Percentiles rank a stretch among this genome's conserved stretches.
Evolutionary conservation across 2,113 vertebrate species (phyloP).

Genomic region (Geococcyx californianus): DNA sequence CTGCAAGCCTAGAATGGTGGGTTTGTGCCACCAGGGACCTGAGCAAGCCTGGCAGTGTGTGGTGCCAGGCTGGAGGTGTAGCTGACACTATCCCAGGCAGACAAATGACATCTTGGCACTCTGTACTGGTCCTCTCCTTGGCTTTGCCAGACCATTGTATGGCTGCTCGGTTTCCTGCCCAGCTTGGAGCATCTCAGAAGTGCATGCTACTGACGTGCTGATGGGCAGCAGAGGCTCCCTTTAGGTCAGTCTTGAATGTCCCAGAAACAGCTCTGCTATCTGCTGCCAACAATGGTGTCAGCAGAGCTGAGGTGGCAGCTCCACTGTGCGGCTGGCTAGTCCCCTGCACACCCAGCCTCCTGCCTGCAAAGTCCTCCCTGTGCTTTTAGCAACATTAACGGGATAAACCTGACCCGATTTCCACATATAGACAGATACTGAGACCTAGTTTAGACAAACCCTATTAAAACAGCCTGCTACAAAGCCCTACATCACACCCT

Average conservation of each 20-base stretch:
- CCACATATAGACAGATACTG: background rate
- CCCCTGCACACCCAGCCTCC: background rate
- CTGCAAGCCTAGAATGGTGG: background rate
- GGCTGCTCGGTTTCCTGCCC: background rate
- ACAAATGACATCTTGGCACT: background rate
- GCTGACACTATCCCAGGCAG: background rate
- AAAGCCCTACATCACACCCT: background rate
- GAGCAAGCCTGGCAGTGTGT: rapidly evolving
- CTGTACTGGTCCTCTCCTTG: background rate
- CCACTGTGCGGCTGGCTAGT: background rate
- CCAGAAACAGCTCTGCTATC: background rate
- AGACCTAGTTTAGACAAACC: background rate
- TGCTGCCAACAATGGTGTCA: background rate
- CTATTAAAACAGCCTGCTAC: background rate
- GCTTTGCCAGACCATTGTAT: background rate
- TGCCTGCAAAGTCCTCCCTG: background rate
- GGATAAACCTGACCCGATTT: constrained; percentile 52
- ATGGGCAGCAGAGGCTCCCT: background rate
- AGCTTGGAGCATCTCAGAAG: background rate
- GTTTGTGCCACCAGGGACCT: background rate
- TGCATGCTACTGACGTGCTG: background rate
- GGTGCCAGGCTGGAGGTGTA: background rate
- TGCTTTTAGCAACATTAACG: background rate
- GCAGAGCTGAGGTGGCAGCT: background rate
- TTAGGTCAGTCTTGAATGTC: background rate